A percentile compares a stretch with the other conserved stretches of the same genome.
Conservation (phyloP, 2,797 vertebrate species). For the Gouania willdenowi region DNA sequence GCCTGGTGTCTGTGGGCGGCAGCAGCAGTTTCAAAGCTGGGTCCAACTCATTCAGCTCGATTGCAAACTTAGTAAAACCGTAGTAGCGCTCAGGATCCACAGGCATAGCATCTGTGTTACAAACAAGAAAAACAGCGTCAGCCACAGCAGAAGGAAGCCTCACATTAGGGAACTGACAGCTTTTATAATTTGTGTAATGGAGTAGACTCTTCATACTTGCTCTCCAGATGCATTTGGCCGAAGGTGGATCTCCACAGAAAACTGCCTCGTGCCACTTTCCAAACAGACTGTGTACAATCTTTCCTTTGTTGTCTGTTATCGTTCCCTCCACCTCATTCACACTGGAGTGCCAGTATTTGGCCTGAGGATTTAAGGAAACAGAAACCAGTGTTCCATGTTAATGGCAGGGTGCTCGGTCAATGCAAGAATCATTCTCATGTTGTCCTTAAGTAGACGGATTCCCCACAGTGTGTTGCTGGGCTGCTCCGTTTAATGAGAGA, state of each 20-base stretch:
- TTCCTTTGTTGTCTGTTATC: slow-evolving; percentile 83
- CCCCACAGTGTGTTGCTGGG: neutral
- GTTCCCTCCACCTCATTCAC: slow-evolving; percentile 91
- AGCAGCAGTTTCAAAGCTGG: slow-evolving; percentile 75
- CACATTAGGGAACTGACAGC: no score
- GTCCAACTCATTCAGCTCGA: slow-evolving; percentile 92
- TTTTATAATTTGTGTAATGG: neutral
- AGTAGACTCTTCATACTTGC: slow-evolving; percentile 78
- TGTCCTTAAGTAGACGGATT: slow-evolving; percentile 37
- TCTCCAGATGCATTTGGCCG: slow-evolving; percentile 91
- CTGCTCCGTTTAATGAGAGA: slow-evolving; percentile 19
- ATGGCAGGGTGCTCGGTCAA: neutral
- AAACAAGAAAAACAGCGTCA: no score
- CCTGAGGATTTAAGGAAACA: slow-evolving; percentile 62
- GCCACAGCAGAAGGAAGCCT: neutral
- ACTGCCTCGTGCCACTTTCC: slow-evolving; percentile 96
- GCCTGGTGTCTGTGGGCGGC: slow-evolving; percentile 87
- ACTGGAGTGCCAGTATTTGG: slow-evolving; percentile 94
- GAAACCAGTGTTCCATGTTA: no score
- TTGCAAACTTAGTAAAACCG: slow-evolving; percentile 93
- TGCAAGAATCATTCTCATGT: neutral
- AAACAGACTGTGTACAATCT: slow-evolving; percentile 84
- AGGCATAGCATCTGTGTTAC: slow-evolving; percentile 84
- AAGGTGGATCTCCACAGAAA: slow-evolving; percentile 84
- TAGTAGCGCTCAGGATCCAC: slow-evolving; percentile 88